A percentile compares a stretch with the other conserved stretches of the same genome.
These are phyloP conservation scores for Lichenostomus cassidix DNA, from an alignment of 2,113 vertebrate genomes.

Conservation along the genomic window DNA sequence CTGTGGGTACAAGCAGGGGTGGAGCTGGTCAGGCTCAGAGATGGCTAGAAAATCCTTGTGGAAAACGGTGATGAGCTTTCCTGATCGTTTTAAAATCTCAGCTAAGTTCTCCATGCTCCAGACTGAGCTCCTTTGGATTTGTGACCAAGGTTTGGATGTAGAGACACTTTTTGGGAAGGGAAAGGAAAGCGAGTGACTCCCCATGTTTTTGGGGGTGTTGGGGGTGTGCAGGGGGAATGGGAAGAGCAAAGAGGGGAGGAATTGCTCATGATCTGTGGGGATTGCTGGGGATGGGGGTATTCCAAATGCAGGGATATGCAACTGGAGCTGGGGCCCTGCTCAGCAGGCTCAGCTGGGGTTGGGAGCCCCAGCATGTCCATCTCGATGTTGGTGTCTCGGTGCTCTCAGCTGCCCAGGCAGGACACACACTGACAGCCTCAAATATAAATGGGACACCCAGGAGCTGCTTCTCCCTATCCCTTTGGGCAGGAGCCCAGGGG, in stretches of 20 bases:
- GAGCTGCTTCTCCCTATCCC: background rate
- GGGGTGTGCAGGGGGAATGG: background rate
- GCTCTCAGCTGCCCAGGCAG: background rate
- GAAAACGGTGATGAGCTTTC: background rate
- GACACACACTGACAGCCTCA: background rate
- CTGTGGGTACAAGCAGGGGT: background rate
- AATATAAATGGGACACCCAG: background rate
- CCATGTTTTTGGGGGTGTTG: background rate
- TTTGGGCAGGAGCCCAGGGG: background rate
- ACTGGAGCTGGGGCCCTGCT: background rate
- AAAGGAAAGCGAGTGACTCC: background rate
- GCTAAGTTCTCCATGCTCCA: background rate
- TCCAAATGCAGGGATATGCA: background rate
- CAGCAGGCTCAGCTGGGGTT: background rate
- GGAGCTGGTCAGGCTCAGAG: background rate
- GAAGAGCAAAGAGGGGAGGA: background rate
- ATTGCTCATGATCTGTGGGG: background rate
- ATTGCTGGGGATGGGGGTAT: background rate
- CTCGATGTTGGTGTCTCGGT: fast-evolving
- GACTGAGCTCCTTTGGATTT: background rate
- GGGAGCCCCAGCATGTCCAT: fast-evolving
- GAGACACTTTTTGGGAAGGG: background rate
- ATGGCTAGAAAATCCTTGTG: background rate
- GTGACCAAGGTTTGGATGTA: background rate
- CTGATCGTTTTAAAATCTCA: background rate